phyloP scores from a whole-genome alignment of 2,888 invertebrate genomes.

The Entomobrya proxima region DNA sequence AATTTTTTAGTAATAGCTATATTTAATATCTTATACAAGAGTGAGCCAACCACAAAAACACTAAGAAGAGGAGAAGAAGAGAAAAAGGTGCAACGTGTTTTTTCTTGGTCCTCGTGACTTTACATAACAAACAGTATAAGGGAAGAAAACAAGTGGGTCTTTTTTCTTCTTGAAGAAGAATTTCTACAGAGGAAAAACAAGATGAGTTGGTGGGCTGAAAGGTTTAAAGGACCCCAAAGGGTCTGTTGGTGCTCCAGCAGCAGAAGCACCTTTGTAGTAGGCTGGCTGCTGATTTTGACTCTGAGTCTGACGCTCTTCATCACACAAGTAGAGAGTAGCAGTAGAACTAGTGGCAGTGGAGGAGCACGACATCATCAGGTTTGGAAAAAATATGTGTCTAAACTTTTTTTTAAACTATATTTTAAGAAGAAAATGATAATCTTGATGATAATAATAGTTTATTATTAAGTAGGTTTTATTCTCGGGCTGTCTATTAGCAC shows the following conservation, averaged over 20 bases:
- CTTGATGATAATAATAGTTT: no score
- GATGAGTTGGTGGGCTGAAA: conserved; percentile 71
- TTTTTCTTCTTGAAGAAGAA: conserved; percentile 14
- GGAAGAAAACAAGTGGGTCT: conserved; percentile 18
- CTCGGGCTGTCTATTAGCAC: no score
- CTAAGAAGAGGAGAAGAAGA: neutral
- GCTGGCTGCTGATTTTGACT: conserved; percentile 62
- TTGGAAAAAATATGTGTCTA: neutral
- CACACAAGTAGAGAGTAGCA: conserved; percentile 34
- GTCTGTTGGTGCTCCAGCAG: conserved; percentile 69
- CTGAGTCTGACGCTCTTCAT: conserved; percentile 68
- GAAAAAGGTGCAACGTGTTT: conserved; percentile 47
- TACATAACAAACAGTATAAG: conserved; percentile 39
- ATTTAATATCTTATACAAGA: neutral
- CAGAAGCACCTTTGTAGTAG: no score
- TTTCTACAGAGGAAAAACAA: conserved; percentile 17
- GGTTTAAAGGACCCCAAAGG: conserved; percentile 73
- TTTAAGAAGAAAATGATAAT: neutral
- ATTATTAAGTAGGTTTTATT: no score
- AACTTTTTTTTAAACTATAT: neutral
- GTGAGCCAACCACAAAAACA: neutral
- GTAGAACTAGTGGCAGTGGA: neutral
- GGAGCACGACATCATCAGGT: conserved; percentile 43
- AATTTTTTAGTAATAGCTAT: neutral
- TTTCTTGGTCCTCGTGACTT: conserved; percentile 30